Evolutionary conservation across 2,113 vertebrate genomes (phyloP).

Genomic region (Crypturellus undulatus): DNA sequence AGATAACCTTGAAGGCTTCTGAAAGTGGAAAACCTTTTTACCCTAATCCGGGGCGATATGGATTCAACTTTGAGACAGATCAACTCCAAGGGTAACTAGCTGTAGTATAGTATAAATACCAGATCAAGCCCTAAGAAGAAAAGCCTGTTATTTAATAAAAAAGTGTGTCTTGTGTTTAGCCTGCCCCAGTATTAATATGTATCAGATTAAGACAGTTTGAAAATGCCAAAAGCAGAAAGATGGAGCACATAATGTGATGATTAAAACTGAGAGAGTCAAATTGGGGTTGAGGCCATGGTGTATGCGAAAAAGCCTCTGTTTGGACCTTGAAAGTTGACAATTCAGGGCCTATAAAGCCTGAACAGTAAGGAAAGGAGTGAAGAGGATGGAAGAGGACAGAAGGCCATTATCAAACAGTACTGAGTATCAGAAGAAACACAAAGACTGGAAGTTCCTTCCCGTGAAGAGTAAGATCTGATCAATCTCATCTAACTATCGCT

Average conservation of each 20-base stretch:
- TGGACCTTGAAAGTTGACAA: neutral
- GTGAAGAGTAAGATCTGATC: neutral
- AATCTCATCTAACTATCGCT: neutral
- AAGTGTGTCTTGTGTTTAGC: neutral
- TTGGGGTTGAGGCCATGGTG: neutral
- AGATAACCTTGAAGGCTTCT: neutral
- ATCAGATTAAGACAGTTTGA: neutral
- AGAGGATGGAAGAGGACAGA: neutral
- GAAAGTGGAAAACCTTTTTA: neutral
- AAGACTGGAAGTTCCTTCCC: neutral
- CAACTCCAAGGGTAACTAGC: neutral
- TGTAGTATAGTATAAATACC: neutral
- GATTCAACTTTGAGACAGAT: neutral
- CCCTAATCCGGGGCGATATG: neutral
- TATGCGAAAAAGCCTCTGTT: neutral
- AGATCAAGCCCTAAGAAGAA: neutral
- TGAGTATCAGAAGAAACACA: neutral
- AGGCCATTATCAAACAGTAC: neutral
- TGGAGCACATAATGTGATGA: neutral
- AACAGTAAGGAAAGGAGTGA: neutral
- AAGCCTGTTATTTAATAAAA: neutral
- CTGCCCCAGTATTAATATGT: neutral
- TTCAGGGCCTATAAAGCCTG: neutral
- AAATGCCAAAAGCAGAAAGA: neutral
- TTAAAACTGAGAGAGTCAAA: neutral